Conservation (phyloP, 2,888 invertebrate species). For the Meghimatium bilineatum region DNA sequence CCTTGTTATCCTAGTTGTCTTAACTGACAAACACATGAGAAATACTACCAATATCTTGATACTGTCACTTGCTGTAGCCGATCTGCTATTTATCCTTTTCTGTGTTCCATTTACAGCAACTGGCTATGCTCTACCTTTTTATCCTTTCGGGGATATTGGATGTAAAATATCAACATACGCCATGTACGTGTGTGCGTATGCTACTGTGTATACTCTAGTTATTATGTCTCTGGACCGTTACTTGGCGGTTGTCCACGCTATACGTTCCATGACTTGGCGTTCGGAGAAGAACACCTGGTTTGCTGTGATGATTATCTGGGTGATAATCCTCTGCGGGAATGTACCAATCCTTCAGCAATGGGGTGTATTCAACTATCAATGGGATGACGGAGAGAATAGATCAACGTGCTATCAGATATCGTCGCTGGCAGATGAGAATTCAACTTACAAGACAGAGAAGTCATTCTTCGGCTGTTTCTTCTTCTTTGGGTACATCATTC, state of each 20-base stretch:
- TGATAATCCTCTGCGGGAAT: conserved; percentile 81
- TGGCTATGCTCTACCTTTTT: conserved; percentile 90
- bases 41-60: conserved; percentile 94
- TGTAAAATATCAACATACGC: conserved; percentile 94
- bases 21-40: conserved; percentile 92
- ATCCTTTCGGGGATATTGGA: conserved; percentile 94
- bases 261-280: conserved; percentile 89
- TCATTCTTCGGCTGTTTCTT: conserved; percentile 80
- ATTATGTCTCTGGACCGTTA: conserved; percentile 94
- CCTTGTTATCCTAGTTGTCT: conserved; percentile 91
- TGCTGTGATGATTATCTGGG: conserved; percentile 88
- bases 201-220: conserved; percentile 94
- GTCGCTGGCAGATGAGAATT: background rate
- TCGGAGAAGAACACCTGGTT: conserved; percentile 88
- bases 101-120: conserved; percentile 96
- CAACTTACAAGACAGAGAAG: conserved; percentile 42
- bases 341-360: conserved; percentile 72
- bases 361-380: conserved; percentile 71
- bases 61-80: conserved; percentile 92
- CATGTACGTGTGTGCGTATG: conserved; percentile 93
- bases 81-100: conserved; percentile 92
- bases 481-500: conserved; percentile 90
- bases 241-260: conserved; percentile 94
- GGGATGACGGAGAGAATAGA: conserved; percentile 70
- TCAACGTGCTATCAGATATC: conserved; percentile 65